Percentiles rank a stretch among this genome's conserved stretches.
phyloP scores from a whole-genome alignment of 2,113 vertebrate species.

The Aythya baeri region DNA sequence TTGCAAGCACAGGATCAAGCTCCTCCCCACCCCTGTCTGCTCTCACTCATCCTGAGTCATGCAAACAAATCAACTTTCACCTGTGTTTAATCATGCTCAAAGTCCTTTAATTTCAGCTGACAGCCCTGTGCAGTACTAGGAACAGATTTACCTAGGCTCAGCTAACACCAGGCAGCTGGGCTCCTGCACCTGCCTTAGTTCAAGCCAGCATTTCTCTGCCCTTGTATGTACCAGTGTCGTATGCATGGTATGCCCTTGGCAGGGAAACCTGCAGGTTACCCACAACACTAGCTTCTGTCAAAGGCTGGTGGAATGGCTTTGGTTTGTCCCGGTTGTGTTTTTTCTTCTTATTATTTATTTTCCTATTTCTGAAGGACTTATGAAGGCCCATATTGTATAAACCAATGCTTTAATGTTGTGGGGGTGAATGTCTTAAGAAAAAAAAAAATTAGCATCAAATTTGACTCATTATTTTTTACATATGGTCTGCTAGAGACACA shows the following conservation, averaged over 20 bases:
- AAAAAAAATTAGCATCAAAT: background rate
- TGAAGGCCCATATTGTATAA: background rate
- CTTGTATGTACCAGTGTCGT: rapidly evolving
- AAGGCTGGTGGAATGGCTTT: background rate
- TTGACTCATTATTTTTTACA: background rate
- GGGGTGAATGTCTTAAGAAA: background rate
- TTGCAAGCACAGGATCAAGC: too few species aligned
- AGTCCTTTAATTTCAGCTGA: background rate
- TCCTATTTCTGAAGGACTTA: background rate
- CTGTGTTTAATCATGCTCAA: background rate
- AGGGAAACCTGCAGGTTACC: background rate
- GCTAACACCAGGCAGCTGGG: rapidly evolving
- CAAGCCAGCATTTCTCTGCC: background rate
- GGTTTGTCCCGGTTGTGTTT: background rate
- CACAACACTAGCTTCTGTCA: rapidly evolving
- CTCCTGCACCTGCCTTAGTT: background rate
- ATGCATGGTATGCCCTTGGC: background rate
- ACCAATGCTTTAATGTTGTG: background rate
- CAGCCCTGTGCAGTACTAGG: background rate
- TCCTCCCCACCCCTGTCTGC: rapidly evolving
- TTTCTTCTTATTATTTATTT: background rate
- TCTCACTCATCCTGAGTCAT: background rate
- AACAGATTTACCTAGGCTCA: background rate
- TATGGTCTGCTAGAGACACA: background rate
- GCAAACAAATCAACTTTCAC: background rate